phyloP scores from a whole-genome alignment of 2,797 vertebrate genomes.

The Spatula clypeata region DNA sequence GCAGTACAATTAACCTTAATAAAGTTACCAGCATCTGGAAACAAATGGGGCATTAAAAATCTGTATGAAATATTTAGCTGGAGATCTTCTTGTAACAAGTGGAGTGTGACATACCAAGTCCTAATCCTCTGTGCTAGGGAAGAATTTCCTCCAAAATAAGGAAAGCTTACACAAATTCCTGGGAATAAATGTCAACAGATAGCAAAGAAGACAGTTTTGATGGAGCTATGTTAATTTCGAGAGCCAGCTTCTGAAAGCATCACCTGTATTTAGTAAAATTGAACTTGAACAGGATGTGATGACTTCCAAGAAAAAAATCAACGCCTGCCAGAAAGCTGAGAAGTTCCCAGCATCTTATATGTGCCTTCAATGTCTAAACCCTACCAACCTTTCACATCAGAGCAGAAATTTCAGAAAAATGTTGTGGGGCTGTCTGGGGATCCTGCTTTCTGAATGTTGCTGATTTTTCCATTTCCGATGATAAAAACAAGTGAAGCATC shows the following conservation, averaged over 20 bases:
- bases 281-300: background rate
- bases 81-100: background rate
- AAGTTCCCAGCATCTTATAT: background rate
- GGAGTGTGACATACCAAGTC: background rate
- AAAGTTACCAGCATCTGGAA: constrained; percentile 69
- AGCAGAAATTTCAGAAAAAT: background rate
- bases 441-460: background rate
- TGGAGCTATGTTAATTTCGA: background rate
- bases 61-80: constrained; percentile 56
- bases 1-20: constrained; percentile 73
- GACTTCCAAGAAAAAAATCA: background rate
- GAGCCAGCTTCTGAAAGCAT: background rate
- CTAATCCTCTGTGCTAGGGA: background rate
- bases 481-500: background rate
- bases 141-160: background rate
- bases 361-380: background rate
- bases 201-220: background rate
- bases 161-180: background rate
- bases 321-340: background rate
- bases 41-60: constrained; percentile 67
- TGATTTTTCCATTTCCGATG: background rate
- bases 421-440: background rate
- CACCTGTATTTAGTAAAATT: background rate
- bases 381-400: background rate
- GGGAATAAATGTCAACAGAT: background rate